Base-by-base conservation (phyloP, 2,113 vertebrate genomes). In the Chrysemys picta region DNA sequence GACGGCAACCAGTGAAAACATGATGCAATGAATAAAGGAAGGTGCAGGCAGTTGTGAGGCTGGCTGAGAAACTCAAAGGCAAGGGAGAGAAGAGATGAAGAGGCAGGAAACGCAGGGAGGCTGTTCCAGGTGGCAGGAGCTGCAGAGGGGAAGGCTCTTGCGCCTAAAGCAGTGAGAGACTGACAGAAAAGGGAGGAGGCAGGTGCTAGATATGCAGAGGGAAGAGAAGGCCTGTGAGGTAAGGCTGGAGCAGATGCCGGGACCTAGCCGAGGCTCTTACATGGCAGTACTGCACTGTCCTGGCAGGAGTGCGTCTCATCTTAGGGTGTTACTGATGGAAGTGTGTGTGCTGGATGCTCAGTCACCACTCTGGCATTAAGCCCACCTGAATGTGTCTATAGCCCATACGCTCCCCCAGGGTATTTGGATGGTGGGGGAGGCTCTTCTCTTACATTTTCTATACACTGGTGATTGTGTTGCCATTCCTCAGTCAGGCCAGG, bases 1-100 rank as follows among this genome's bases (percentile, higher is more conserved):
- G 76, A 87, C 62, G 88, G 62, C 35, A 19, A n/a, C 25, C 25
- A 27, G 65, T 89, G 89, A 65, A 96, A 94, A 38, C 89, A 82
- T 59, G 7, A 94, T 87, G 57, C 96, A 91, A 87, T 91, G 97
- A 94, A 53, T 35, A 93, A 88, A 91, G 83, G 93, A 97, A 84
- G 75, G 38, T 10, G 31, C 87, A 95, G 94, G 97, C 95, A 90
- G 91, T 96, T 21, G 6, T 94, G 95, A 96, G 91, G n/a, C 78
- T 88, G 90, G 65, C 50, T 65, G 81, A 90, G 82, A 62, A 84
- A 85, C 59, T 93, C 19, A 3, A 22, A 91, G 89, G 54, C 53
- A 57, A 79, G 72, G 57, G 53, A 62, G 84, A 89, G 89, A 90
- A 89, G 93, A 82, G 89, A 89, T 96, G 83, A 95, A 96, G 53